Evolutionary conservation across 2,113 vertebrate species (phyloP).

Genomic region (Opisthocomus hoazin): DNA sequence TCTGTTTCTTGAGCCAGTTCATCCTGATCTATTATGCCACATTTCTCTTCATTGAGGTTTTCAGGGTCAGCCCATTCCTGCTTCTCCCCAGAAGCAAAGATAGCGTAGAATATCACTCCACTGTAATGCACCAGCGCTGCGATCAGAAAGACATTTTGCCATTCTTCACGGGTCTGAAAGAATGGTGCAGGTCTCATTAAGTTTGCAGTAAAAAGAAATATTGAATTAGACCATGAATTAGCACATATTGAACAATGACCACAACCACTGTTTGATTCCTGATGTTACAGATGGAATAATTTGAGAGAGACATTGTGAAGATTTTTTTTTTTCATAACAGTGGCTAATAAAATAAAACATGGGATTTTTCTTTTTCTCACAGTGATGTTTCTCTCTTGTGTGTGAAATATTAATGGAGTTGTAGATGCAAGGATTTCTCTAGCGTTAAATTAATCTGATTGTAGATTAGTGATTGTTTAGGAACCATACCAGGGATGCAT

Average conservation of each 20-base stretch:
- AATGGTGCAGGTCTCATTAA: not conserved
- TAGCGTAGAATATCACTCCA: constrained; percentile 93
- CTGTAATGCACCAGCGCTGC: constrained; percentile 94
- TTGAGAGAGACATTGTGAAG: not conserved
- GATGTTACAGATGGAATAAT: not conserved
- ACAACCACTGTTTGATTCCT: not conserved
- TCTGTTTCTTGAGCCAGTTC: constrained; percentile 92
- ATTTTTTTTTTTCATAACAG: not conserved
- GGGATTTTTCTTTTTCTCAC: not conserved
- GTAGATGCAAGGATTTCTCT: not conserved
- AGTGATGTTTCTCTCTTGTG: not conserved
- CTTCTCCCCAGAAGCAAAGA: constrained; percentile 97
- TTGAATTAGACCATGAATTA: not conserved
- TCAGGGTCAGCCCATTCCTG: constrained; percentile 96
- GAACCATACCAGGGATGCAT: not conserved
- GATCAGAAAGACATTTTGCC: constrained; percentile 96
- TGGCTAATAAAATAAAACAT: not conserved
- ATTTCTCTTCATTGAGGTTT: constrained; percentile 86
- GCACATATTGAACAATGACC: not conserved
- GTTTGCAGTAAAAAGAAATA: not conserved
- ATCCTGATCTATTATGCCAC: constrained; percentile 89
- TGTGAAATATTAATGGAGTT: not conserved
- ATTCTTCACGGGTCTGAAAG: constrained; percentile 91
- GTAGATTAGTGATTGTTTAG: not conserved
- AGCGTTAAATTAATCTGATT: not conserved